phyloP scores from a whole-genome alignment of 1,140 invertebrate species.

The Heliconius eleuchia region DNA sequence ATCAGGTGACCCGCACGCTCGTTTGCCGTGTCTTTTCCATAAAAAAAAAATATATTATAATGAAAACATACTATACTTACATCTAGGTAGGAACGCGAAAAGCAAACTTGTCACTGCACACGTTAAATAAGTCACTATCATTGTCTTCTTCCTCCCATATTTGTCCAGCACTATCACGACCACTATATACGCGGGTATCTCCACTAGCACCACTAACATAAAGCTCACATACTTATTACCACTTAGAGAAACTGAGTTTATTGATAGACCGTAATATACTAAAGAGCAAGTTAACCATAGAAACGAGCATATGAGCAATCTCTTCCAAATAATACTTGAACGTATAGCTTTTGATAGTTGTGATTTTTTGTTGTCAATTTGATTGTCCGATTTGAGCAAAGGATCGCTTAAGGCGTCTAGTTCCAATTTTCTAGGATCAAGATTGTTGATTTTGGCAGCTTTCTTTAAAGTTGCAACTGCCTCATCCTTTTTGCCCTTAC shows the following conservation, averaged over 20 bases:
- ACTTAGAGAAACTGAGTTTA: slow-evolving; percentile 90
- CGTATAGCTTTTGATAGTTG: slow-evolving; percentile 76
- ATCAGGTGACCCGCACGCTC: too few species aligned
- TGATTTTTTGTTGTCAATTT: slow-evolving; percentile 60
- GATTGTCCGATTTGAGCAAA: slow-evolving; percentile 59
- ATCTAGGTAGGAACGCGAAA: slow-evolving; percentile 75
- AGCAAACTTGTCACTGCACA: slow-evolving; percentile 69
- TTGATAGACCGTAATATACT: slow-evolving; percentile 91
- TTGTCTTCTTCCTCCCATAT: slow-evolving; percentile 83
- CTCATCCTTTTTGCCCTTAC: slow-evolving; percentile 87
- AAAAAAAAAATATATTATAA: too few species aligned
- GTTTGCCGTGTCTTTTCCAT: too few species aligned
- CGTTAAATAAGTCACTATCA: slow-evolving; percentile 63
- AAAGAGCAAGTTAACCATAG: slow-evolving; percentile 88
- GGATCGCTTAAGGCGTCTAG: slow-evolving; percentile 78
- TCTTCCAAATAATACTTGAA: slow-evolving; percentile 83
- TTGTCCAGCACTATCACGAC: slow-evolving; percentile 85
- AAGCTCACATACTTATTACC: slow-evolving; percentile 87
- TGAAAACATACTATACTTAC: slow-evolving; percentile 53
- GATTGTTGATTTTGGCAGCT: slow-evolving; percentile 87
- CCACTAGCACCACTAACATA: slow-evolving; percentile 85
- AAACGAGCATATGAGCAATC: slow-evolving; percentile 85
- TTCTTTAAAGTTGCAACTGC: slow-evolving; percentile 86
- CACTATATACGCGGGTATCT: slow-evolving; percentile 87
- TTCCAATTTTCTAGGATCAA: slow-evolving; percentile 81